A percentile compares a stretch with the other conserved stretches of the same genome.
Conservation (phyloP, 2,113 vertebrate genomes). For the Zosterops japonicus region DNA sequence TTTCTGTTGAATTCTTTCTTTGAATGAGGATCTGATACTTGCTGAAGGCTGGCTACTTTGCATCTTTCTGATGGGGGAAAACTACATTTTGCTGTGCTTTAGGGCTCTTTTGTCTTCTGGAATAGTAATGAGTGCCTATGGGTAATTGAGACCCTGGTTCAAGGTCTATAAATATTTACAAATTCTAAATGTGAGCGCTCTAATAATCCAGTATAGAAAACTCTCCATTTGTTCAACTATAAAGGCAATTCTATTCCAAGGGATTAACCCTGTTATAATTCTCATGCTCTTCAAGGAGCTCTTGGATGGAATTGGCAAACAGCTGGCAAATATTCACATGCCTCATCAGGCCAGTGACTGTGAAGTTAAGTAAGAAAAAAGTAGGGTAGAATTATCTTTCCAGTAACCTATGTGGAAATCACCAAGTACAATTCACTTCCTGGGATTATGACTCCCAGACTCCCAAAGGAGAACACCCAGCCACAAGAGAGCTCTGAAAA, state of each 20-base stretch:
- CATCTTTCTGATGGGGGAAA: not conserved
- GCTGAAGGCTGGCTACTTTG: not conserved
- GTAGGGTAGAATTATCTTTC: not conserved
- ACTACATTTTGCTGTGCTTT: not conserved
- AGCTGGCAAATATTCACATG: conserved; percentile 9
- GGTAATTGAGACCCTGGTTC: not conserved
- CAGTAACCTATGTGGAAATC: conserved; percentile 45
- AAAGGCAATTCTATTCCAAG: conserved; percentile 14
- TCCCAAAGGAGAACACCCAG: not conserved
- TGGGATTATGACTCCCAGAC: not conserved
- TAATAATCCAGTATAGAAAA: conserved; percentile 9
- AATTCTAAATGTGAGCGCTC: not conserved
- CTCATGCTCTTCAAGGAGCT: conserved; percentile 7
- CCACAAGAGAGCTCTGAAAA: not conserved
- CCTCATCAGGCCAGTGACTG: not conserved
- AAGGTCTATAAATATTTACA: conserved; percentile 33
- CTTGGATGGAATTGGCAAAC: not conserved
- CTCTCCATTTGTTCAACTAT: not conserved
- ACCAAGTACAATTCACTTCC: not conserved
- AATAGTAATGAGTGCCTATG: not conserved
- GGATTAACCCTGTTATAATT: conserved; percentile 13
- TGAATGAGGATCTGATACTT: not conserved
- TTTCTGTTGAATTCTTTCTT: not conserved
- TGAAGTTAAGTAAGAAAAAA: not conserved
- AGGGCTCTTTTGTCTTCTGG: not conserved